phyloP scores from a whole-genome alignment of 2,888 invertebrate genomes.

The Agrenia bidenticulata region DNA sequence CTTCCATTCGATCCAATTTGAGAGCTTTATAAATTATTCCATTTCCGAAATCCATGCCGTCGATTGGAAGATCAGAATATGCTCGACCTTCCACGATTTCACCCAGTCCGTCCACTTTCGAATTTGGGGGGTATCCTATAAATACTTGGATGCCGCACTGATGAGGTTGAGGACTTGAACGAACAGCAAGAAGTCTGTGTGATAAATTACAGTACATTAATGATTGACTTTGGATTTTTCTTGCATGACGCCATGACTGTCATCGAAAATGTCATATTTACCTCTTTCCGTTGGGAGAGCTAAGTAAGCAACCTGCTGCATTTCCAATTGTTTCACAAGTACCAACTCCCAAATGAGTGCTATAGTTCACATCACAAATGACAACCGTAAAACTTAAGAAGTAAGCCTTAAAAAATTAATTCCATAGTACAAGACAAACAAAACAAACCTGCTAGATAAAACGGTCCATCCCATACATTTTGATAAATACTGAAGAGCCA shows the following conservation, averaged over 20 bases:
- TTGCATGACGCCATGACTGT: no score
- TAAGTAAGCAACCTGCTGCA: slow-evolving; percentile 85
- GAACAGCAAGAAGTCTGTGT: slow-evolving; percentile 42
- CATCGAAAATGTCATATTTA: slow-evolving; percentile 55
- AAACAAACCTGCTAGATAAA: slow-evolving; percentile 68
- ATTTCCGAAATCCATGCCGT: slow-evolving; percentile 50
- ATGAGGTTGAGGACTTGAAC: slow-evolving; percentile 45
- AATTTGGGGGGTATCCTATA: slow-evolving; percentile 43
- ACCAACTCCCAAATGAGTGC: slow-evolving; percentile 82
- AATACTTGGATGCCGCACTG: slow-evolving; percentile 47
- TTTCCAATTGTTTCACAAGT: slow-evolving; percentile 89
- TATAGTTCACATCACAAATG: no score
- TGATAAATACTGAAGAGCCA: slow-evolving; percentile 83
- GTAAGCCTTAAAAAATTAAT: no score
- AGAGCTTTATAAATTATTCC: slow-evolving; percentile 59
- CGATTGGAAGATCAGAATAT: not conserved
- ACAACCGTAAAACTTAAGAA: not conserved
- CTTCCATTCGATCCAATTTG: slow-evolving; percentile 90
- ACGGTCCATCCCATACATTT: slow-evolving; percentile 96
- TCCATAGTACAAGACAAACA: no score
- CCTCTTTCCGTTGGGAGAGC: slow-evolving; percentile 81
- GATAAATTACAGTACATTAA: slow-evolving; percentile 33
- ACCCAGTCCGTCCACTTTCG: slow-evolving; percentile 14
- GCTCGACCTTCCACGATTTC: not conserved
- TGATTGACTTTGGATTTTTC: slow-evolving; percentile 14